A percentile compares a stretch with the other conserved stretches of the same genome.
Evolutionary conservation across 2,113 vertebrate species (phyloP).

Genomic region (Andinoacara biseriatus): DNA sequence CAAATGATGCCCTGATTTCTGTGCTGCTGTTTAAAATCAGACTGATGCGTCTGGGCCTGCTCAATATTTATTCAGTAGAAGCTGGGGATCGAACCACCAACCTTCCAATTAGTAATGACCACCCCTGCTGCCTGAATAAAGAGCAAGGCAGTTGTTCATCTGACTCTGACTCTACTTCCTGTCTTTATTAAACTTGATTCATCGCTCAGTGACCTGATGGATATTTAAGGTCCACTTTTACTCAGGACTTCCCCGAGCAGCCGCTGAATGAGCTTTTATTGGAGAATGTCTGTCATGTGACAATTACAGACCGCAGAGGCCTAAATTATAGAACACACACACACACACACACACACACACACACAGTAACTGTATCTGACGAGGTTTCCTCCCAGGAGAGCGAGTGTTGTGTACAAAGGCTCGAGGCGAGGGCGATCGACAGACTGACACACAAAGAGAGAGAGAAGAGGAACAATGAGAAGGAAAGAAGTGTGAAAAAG

Average conservation of each 20-base stretch:
- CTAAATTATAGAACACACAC: background rate
- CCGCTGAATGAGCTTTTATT: background rate
- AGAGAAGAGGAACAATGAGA: background rate
- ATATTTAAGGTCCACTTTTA: too few species aligned
- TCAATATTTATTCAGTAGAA: too few species aligned
- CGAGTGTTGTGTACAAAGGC: background rate
- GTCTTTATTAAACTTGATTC: background rate
- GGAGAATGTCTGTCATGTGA: background rate
- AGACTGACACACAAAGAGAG: background rate
- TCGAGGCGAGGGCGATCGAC: background rate
- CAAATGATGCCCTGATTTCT: background rate
- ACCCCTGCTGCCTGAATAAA: too few species aligned
- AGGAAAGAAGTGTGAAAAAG: background rate
- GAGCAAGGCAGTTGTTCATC: too few species aligned
- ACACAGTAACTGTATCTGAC: background rate
- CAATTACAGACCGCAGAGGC: background rate
- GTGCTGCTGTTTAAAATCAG: background rate
- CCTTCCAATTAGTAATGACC: too few species aligned
- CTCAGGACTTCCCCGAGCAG: background rate
- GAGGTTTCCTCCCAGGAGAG: slow-evolving; percentile 6
- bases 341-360: background rate
- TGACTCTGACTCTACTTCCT: background rate
- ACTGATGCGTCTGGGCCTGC: too few species aligned
- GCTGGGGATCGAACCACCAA: too few species aligned
- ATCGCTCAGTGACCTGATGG: background rate